Evolutionary conservation across 1,140 invertebrate species (phyloP).

Genomic region (Dreissena rostriformis): DNA sequence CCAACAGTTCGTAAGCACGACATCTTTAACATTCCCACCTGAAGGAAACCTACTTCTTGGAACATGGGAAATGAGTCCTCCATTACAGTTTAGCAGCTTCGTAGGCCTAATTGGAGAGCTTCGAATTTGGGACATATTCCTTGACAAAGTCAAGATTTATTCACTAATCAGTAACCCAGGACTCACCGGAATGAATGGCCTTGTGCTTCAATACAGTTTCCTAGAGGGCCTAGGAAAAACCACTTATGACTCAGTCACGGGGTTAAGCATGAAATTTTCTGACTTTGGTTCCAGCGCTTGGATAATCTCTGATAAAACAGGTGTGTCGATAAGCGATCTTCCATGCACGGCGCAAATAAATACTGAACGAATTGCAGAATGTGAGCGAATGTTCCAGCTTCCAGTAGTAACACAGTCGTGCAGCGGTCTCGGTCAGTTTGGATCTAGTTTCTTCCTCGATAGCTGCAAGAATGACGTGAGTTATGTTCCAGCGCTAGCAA

Average conservation of each 20-base stretch:
- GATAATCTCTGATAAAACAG: conserved; percentile 36
- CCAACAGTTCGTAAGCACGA: neutral
- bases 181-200: conserved; percentile 3
- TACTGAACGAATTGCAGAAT: conserved; percentile 11
- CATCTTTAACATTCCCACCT: conserved; percentile 7
- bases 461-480: conserved; percentile 46
- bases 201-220: conserved; percentile 45
- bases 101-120: conserved; percentile 52
- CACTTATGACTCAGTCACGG: conserved; percentile 29
- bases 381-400: conserved; percentile 23
- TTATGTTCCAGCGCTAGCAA: conserved; percentile 38
- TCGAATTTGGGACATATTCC: conserved; percentile 50
- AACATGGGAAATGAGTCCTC: conserved; percentile 21
- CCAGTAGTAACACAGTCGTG: conserved; percentile 27
- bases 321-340: neutral
- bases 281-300: conserved; percentile 5
- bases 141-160: conserved; percentile 14
- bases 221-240: conserved; percentile 41
- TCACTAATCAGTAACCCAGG: conserved; percentile 21
- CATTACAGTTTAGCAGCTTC: conserved; percentile 27
- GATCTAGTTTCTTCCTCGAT: conserved; percentile 40
- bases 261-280: conserved; percentile 33
- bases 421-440: conserved; percentile 20
- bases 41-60: conserved; percentile 40
- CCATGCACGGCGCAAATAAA: neutral